Base-by-base conservation (phyloP, 2,797 vertebrate species). In the Geotrypetes seraphini region DNA sequence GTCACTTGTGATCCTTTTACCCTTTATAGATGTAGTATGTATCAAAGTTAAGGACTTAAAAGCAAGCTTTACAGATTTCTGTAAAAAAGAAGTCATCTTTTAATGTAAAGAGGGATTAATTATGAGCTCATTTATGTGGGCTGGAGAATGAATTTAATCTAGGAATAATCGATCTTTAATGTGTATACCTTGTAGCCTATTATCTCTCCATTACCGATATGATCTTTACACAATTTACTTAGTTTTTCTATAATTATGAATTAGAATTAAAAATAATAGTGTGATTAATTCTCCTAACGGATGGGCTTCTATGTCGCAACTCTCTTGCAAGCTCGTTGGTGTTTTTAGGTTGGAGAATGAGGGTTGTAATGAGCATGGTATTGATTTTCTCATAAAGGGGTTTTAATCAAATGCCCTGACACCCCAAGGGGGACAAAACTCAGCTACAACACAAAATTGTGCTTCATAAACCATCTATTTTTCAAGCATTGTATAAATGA, bases 371-470 rank as follows among this genome's bases (percentile, higher is more conserved):
- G 69, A 79, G 66, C 51, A 68, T 74, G 62, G 59, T 73, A 79
- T 50, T 60, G 76, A 80, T 81, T 79, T n/a, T 63, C 55, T 55
- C 57, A 57, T 73, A 69, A 71, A 75, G 70, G 51, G 60, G 58
- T 64, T 80, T 84, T 83, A 77, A 83, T 82, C 69, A 81, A 49
- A 71, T 50, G 61, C 50, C 47, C 43, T 60, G 62, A 62, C 46
- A 65, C 64, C 60, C 62, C 63, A 40, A 51, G 48, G 57, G 69
- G 56, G 53, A 64, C 53, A 72, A 52, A 45, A 36, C 52, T 59
- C 53, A 37, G 42, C 67, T 59, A 25, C 60, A 69, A 49, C 65
- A 72, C 67, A 60, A 73, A 65, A 72, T 71, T 79, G 60, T 64
- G 55, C 49, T 71, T 73, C 65, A 63, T 72, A 60, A 32, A 63